Conservation (phyloP, 2,888 invertebrate genomes). For the Cataglyphis rosenhaueri region DNA sequence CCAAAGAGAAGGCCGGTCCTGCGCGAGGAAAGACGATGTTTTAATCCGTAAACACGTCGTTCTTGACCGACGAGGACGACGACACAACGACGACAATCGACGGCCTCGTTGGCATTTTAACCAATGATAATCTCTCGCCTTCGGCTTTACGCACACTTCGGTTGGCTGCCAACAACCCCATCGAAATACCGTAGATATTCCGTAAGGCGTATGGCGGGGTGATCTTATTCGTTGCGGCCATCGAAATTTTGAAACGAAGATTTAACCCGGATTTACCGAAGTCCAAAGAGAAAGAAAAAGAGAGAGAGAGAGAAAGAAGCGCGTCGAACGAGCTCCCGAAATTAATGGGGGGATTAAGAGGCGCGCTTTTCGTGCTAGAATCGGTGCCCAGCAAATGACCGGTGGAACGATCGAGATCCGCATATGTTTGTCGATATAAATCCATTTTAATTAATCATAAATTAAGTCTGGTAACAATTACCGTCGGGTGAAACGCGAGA, state of each 20-base stretch:
- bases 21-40: constrained; percentile 72
- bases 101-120: constrained; percentile 60
- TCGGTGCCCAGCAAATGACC: background rate
- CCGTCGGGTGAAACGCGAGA: background rate
- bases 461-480: constrained; percentile 37
- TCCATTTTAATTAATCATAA: constrained; percentile 47
- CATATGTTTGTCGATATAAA: constrained; percentile 15
- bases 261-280: constrained; percentile 51
- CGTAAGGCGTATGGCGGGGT: constrained; percentile 34
- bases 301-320: constrained; percentile 13
- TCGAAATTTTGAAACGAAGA: constrained; percentile 57
- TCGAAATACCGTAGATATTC: constrained; percentile 27
- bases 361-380: constrained; percentile 13
- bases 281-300: constrained; percentile 33
- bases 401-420: background rate
- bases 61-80: constrained; percentile 35
- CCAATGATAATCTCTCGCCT: constrained; percentile 69
- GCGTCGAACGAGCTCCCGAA: constrained; percentile 11
- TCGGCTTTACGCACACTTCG: constrained; percentile 58
- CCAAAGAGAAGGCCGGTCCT: constrained; percentile 71
- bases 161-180: constrained; percentile 32
- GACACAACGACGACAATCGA: constrained; percentile 31
- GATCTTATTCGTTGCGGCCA: constrained; percentile 74
- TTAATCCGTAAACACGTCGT: constrained; percentile 82
- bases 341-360: constrained; percentile 58